Evolutionary conservation across 2,888 invertebrate species (phyloP).

Genomic region (Ornithoptera priamus): DNA sequence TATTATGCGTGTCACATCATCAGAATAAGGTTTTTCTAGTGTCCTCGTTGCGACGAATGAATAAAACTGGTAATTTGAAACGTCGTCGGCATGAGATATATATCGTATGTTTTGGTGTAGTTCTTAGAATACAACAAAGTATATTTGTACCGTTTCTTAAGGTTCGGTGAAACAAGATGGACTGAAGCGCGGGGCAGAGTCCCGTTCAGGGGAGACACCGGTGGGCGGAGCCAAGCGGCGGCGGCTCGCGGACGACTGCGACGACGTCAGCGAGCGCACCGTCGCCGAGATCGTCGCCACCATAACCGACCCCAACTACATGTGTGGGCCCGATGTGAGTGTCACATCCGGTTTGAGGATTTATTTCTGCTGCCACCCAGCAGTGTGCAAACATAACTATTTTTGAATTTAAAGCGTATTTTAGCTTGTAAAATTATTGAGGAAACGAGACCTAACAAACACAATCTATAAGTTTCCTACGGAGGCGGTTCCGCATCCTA

Average conservation of each 20-base stretch:
- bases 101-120: not conserved
- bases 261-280: constrained; percentile 88
- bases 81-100: not conserved
- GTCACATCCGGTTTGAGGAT: not conserved
- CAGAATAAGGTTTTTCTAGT: too few species aligned
- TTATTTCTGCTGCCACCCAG: too few species aligned
- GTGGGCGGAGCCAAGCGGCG: constrained; percentile 62
- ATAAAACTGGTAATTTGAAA: too few species aligned
- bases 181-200: constrained; percentile 52
- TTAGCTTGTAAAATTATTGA: too few species aligned
- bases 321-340: constrained; percentile 89
- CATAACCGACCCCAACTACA: constrained; percentile 90
- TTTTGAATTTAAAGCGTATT: too few species aligned
- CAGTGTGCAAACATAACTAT: too few species aligned
- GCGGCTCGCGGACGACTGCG: constrained; percentile 64
- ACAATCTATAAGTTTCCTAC: too few species aligned
- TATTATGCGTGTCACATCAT: too few species aligned
- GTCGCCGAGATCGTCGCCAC: constrained; percentile 90
- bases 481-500: too few species aligned
- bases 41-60: too few species aligned
- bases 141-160: constrained; percentile 29
- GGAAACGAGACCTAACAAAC: too few species aligned
- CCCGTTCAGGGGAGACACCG: constrained; percentile 37
- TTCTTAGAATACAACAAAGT: not conserved
- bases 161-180: constrained; percentile 62